A percentile compares a stretch with the other conserved stretches of the same genome.
phyloP scores from a whole-genome alignment of 1,140 invertebrate genomes.

The Papilio glaucus region DNA sequence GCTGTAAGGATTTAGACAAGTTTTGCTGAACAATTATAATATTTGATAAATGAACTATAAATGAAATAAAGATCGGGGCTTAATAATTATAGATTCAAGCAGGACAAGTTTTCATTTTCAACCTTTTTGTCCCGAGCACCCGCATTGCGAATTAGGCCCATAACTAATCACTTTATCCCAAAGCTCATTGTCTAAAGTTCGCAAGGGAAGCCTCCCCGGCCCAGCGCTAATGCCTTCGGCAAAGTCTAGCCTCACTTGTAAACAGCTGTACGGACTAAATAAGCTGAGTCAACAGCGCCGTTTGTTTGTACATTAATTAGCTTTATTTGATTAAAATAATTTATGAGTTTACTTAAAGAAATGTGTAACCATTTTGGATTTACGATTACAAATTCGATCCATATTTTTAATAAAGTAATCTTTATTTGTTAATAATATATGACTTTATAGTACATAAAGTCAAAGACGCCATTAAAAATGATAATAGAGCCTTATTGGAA shows the following conservation, averaged over 20 bases:
- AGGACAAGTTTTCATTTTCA: too few relatives aligned
- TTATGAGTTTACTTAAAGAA: not conserved
- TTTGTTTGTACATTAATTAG: constrained; percentile 1
- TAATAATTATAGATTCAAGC: not conserved
- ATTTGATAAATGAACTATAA: too few relatives aligned
- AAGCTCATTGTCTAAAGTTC: constrained; percentile 44
- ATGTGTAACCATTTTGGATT: not conserved
- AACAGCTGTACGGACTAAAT: constrained; percentile 15
- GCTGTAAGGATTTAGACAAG: too few relatives aligned
- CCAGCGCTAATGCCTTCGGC: not conserved
- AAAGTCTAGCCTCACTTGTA: constrained; percentile 27
- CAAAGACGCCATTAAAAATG: too few relatives aligned
- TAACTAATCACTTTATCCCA: constrained; percentile 50
- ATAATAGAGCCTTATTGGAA: too few relatives aligned
- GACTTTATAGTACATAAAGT: too few relatives aligned
- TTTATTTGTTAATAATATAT: too few relatives aligned
- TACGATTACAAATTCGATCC: too few relatives aligned
- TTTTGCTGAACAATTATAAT: too few relatives aligned
- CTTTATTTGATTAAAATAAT: constrained; percentile 13
- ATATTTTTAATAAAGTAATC: too few relatives aligned
- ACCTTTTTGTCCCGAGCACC: constrained; percentile 18
- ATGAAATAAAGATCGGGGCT: too few relatives aligned
- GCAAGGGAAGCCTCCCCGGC: constrained; percentile 14
- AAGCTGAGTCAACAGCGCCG: not conserved
- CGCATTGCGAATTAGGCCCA: constrained; percentile 43